Percentiles rank a stretch among this genome's conserved stretches.
These are phyloP conservation scores for Eristalinus aeneus DNA, from an alignment of 2,888 invertebrate species.

Conservation along the genomic window DNA sequence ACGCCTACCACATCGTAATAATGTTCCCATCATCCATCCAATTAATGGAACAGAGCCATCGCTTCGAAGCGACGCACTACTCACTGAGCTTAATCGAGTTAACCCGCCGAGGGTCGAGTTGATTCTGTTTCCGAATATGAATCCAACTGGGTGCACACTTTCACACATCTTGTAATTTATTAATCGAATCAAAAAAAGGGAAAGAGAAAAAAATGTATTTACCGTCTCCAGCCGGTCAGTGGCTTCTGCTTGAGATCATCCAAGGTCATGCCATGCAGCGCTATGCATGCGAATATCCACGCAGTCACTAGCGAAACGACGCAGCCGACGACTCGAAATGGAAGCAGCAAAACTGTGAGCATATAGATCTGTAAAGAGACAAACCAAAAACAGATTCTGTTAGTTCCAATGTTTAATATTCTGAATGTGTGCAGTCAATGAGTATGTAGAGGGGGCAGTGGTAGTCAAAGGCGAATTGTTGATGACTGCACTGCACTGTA, in stretches of 20 bases:
- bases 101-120: background rate
- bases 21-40: background rate
- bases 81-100: background rate
- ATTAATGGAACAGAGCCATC: background rate
- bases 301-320: conserved; percentile 89
- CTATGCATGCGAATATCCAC: conserved; percentile 92
- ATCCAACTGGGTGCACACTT: too few relatives aligned
- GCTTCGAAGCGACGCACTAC: background rate
- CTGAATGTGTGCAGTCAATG: background rate
- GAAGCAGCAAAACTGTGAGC: conserved; percentile 91
- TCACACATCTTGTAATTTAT: background rate
- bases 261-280: conserved; percentile 89
- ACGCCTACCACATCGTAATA: background rate
- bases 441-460: background rate
- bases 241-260: conserved; percentile 90
- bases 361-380: conserved; percentile 89
- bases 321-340: conserved; percentile 90
- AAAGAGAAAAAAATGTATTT: conserved; percentile 75
- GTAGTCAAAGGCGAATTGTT: background rate
- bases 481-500: too few relatives aligned
- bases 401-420: background rate
- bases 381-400: conserved; percentile 19
- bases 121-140: background rate
- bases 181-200: background rate
- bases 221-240: conserved; percentile 95